Evolutionary conservation across 2,113 vertebrate species (phyloP).

Genomic region (Eolophus roseicapilla): DNA sequence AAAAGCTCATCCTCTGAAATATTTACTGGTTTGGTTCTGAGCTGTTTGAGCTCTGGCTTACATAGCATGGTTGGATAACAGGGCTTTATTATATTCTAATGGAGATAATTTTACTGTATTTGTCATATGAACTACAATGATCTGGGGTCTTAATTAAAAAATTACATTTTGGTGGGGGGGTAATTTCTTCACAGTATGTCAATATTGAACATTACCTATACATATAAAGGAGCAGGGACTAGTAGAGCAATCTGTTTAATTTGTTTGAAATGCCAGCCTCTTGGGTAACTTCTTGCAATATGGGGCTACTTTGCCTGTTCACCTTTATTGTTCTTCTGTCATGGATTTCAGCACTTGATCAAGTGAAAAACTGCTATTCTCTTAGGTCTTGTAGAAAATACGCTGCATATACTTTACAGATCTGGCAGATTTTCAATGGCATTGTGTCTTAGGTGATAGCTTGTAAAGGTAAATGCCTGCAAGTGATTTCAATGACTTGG

Average conservation of each 20-base stretch:
- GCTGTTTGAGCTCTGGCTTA: background rate
- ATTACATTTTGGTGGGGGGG: background rate
- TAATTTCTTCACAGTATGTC: background rate
- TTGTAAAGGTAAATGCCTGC: background rate
- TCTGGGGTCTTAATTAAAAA: background rate
- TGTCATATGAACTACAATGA: background rate
- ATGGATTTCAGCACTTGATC: background rate
- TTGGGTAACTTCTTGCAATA: background rate
- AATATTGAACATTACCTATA: background rate
- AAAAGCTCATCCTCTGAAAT: background rate
- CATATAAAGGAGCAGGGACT: background rate
- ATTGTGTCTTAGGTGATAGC: background rate
- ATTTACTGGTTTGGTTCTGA: background rate
- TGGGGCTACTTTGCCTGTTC: background rate
- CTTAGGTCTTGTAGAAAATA: background rate
- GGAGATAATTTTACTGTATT: background rate
- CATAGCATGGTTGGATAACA: background rate
- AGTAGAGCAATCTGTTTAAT: background rate
- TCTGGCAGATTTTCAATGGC: background rate
- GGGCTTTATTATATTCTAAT: background rate
- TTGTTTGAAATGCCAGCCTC: background rate
- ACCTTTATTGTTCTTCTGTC: background rate
- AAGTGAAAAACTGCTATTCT: background rate
- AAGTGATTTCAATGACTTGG: background rate
- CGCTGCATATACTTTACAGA: background rate